A percentile compares a stretch with the other conserved stretches of the same genome.
phyloP scores from a whole-genome alignment of 2,888 invertebrate species.

The Cephus spinipes region DNA sequence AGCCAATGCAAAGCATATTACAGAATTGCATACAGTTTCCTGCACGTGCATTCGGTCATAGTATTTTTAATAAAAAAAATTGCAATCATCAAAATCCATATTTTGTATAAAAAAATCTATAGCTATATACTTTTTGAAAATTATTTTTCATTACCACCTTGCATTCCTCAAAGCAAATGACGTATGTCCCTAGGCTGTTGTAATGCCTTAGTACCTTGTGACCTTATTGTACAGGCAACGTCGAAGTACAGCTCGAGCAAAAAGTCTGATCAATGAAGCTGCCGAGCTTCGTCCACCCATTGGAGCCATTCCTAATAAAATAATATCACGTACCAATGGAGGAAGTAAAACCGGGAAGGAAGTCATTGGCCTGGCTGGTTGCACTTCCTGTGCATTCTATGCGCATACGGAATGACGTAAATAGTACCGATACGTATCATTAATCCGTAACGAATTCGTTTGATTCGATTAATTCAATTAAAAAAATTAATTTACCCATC shows the following conservation, averaged over 20 bases:
- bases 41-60: not conserved
- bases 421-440: not conserved
- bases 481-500: no score
- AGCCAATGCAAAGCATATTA: not conserved
- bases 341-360: not conserved
- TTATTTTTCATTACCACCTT: not conserved
- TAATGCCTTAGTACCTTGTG: not conserved
- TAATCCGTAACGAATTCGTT: not conserved
- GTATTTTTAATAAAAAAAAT: not conserved
- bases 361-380: not conserved
- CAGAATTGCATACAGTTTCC: not conserved
- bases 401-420: not conserved
- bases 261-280: not conserved
- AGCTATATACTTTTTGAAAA: not conserved
- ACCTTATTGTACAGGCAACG: not conserved
- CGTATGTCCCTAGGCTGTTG: no score
- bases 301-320: not conserved
- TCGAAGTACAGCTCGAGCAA: not conserved
- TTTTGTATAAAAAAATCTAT: no score
- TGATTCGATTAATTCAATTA: not conserved
- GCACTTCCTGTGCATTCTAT: not conserved
- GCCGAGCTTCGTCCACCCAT: no score
- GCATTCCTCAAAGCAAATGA: no score
- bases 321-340: not conserved
- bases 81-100: not conserved